A percentile compares a stretch with the other conserved stretches of the same genome.
These are phyloP conservation scores for Holacanthus passer DNA, from an alignment of 2,113 vertebrate genomes.

Conservation along the genomic window DNA sequence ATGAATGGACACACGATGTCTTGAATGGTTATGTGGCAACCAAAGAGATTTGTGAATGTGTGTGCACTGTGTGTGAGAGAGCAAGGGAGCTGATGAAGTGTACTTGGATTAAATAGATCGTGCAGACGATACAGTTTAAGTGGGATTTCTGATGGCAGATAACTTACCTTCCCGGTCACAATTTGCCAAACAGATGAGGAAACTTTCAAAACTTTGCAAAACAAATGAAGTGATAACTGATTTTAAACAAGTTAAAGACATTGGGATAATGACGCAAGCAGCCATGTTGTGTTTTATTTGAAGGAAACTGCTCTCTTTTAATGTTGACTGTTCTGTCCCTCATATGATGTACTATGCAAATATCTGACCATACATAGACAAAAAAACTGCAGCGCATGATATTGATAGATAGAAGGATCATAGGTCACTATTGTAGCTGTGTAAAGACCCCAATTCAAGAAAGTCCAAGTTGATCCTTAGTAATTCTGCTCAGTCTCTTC, in stretches of 20 bases:
- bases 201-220: neutral
- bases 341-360: neutral
- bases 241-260: conserved; percentile 5
- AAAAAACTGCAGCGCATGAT: neutral
- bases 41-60: conserved; percentile 47
- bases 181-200: neutral
- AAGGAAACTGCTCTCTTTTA: too few species aligned
- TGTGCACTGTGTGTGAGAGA: conserved; percentile 29
- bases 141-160: conserved; percentile 9
- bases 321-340: neutral
- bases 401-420: neutral
- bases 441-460: neutral
- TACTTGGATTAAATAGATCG: conserved; percentile 12
- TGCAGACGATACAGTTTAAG: neutral
- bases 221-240: neutral
- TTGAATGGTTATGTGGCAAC: conserved; percentile 50
- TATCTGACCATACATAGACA: neutral
- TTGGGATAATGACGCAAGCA: neutral
- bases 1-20: conserved; percentile 59
- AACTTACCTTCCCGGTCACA: neutral
- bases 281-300: too few species aligned
- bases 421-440: neutral
- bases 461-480: neutral
- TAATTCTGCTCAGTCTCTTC: neutral
- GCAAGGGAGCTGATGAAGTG: neutral